These are phyloP conservation scores for Heliconius congener DNA, from an alignment of 1,140 invertebrate genomes.

Conservation along the genomic window DNA sequence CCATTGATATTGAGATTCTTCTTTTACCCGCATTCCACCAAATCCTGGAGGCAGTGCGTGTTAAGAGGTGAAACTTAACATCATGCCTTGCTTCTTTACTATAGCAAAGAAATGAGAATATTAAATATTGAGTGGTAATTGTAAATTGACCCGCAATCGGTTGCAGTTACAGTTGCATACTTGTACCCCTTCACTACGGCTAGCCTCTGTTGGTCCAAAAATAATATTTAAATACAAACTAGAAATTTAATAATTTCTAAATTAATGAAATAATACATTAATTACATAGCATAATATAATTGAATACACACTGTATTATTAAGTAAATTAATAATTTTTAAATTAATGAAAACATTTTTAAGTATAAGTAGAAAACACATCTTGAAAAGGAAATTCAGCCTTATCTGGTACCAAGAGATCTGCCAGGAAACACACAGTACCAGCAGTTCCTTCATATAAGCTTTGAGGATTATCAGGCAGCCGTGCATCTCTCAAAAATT, in stretches of 20 bases:
- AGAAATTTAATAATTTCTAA: neutral
- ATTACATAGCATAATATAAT: conserved; percentile 5
- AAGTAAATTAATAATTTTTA: neutral
- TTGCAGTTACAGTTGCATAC: too few relatives aligned
- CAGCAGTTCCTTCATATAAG: conserved; percentile 93
- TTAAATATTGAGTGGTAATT: too few relatives aligned
- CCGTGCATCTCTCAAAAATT: conserved; percentile 86
- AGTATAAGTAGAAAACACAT: conserved; percentile 83
- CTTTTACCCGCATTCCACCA: too few relatives aligned
- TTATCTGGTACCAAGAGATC: conserved; percentile 88
- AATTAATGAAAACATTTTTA: conserved; percentile 19
- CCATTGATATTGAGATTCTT: too few relatives aligned
- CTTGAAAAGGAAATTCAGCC: conserved; percentile 92
- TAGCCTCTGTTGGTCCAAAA: neutral
- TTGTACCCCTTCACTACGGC: too few relatives aligned
- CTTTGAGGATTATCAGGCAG: conserved; percentile 91
- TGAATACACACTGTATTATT: conserved; percentile 7
- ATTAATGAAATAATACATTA: neutral
- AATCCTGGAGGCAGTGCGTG: too few relatives aligned
- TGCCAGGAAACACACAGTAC: conserved; percentile 90
- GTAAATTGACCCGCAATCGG: too few relatives aligned
- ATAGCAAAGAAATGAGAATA: too few relatives aligned
- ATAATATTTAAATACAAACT: neutral
- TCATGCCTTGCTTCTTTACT: too few relatives aligned
- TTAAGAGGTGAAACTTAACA: too few relatives aligned